phyloP scores from a whole-genome alignment of 2,888 invertebrate species.

The Esperia sulphurella region DNA sequence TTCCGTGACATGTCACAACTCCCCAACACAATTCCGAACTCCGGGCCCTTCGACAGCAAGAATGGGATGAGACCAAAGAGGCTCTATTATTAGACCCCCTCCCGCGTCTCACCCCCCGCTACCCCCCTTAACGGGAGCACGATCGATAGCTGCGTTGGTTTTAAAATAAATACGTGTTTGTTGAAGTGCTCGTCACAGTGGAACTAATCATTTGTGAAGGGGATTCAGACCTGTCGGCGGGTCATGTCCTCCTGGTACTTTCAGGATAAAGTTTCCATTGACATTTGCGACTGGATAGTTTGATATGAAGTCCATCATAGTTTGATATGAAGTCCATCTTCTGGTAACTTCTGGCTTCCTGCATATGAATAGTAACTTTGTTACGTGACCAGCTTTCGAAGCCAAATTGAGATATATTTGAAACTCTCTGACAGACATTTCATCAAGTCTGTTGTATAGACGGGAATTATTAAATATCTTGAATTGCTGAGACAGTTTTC shows the following conservation, averaged over 20 bases:
- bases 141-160: constrained; percentile 22
- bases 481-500: too few species aligned
- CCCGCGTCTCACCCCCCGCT: neutral
- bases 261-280: too few species aligned
- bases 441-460: too few species aligned
- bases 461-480: too few species aligned
- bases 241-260: neutral
- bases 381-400: too few species aligned
- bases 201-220: neutral
- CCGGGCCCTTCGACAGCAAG: neutral
- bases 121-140: neutral
- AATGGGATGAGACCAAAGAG: neutral
- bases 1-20: neutral
- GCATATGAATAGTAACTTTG: too few species aligned
- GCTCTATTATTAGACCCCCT: constrained; percentile 7
- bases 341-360: too few species aligned
- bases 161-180: constrained; percentile 19
- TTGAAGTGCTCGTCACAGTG: neutral
- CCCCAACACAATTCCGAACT: neutral
- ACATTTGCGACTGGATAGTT: too few species aligned
- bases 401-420: too few species aligned
- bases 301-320: too few species aligned
- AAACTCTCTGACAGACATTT: too few species aligned
- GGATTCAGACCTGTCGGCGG: neutral
- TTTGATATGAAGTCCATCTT: too few species aligned